These are phyloP conservation scores for Pentamera pediparva DNA, from an alignment of 53 echinoderm and acorn worm genomes.

Conservation along the genomic window DNA sequence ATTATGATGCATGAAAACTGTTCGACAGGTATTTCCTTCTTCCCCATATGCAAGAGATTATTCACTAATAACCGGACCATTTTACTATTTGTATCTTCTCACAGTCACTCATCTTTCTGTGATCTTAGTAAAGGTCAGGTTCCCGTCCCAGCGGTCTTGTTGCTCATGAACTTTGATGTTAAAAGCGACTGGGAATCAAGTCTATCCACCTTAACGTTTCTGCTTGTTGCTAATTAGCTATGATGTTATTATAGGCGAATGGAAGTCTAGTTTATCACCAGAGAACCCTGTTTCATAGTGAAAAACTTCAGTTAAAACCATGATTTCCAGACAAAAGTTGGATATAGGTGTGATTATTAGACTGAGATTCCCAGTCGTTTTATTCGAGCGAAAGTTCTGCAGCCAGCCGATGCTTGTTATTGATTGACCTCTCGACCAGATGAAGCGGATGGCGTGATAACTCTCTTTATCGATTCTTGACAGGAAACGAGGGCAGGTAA, in stretches of 20 bases:
- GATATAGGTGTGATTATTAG: neutral
- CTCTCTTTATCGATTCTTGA: conserved; percentile 17
- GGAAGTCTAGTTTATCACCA: too few relatives aligned
- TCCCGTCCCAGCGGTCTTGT: conserved; percentile 29
- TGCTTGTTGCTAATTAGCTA: too few relatives aligned
- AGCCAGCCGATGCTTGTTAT: conserved; percentile 13
- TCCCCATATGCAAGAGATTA: too few relatives aligned
- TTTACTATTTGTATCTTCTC: conserved; percentile 29
- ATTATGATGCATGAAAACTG: too few relatives aligned
- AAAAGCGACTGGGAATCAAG: conserved; percentile 23
- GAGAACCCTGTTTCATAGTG: too few relatives aligned
- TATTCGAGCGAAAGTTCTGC: conserved; percentile 19
- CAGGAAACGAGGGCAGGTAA: conserved; percentile 31
- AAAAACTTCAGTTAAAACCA: too few relatives aligned
- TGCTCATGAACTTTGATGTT: conserved; percentile 2
- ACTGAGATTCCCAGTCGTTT: conserved; percentile 27
- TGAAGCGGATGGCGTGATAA: neutral
- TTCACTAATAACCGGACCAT: conserved; percentile 20
- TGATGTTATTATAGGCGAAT: too few relatives aligned
- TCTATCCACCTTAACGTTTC: too few relatives aligned
- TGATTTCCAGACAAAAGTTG: too few relatives aligned
- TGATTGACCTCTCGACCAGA: conserved; percentile 19
- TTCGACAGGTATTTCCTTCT: too few relatives aligned
- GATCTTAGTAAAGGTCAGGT: conserved; percentile 26
- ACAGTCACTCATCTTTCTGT: conserved; percentile 26